Conservation (phyloP, 1,140 invertebrate genomes). For the Nephila pilipes region DNA sequence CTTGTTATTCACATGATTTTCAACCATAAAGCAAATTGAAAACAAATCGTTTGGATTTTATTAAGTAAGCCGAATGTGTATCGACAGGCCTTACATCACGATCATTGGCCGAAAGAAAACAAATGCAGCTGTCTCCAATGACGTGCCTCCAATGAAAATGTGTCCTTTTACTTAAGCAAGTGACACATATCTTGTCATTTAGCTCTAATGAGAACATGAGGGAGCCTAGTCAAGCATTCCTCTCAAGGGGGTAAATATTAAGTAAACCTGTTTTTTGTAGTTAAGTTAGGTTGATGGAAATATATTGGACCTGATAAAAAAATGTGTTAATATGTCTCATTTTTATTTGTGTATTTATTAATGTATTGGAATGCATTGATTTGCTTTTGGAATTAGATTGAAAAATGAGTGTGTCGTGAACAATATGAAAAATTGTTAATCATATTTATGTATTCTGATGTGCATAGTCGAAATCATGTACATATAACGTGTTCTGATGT, state of each 20-base stretch:
- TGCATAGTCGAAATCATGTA: too few species aligned
- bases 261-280: not conserved
- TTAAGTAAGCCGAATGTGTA: not conserved
- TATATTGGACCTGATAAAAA: not conserved
- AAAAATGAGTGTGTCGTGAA: too few species aligned
- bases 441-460: too few species aligned
- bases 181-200: constrained; percentile 5
- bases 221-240: not conserved
- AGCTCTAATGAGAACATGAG: not conserved
- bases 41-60: not conserved
- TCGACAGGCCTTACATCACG: not conserved
- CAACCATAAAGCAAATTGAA: too few species aligned
- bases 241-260: not conserved
- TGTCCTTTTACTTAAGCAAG: not conserved
- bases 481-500: too few species aligned
- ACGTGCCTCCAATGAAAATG: not conserved
- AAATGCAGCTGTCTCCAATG: not conserved
- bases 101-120: not conserved
- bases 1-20: too few species aligned
- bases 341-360: too few species aligned
- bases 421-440: too few species aligned
- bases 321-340: not conserved
- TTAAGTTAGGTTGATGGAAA: not conserved
- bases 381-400: too few species aligned
- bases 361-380: too few species aligned